Base-by-base conservation (phyloP, 1,140 invertebrate genomes). In the Cherax quadricarinatus region DNA sequence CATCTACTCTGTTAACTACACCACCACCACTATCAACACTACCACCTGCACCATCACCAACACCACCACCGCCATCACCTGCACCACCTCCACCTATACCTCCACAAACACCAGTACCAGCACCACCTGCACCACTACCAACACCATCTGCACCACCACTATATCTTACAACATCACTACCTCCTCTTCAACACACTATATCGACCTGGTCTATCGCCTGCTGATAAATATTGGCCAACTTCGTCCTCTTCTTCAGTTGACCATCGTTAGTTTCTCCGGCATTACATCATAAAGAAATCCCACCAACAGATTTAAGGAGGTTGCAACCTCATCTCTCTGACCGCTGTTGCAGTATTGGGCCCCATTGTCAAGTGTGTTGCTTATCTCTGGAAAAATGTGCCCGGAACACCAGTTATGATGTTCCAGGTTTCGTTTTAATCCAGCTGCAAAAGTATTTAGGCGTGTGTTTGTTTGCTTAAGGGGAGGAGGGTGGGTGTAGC, bases 311-410 rank as follows among this genome's bases (percentile, higher is more conserved):
- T 41, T 41, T 41, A 41, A 41, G 30, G 30, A 41, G 30, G 30
- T 41, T 41, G 30, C 30, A 41, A 41, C 30, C 30, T 41, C 30
- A 1, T 21, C 66, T 14, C 10, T n/a, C 6, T 30, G 21, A 41
- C 30, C 0, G 21, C 70, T 30, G 21, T 6, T 6, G 70, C 70
- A 30, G 30, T 10, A 66, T 30, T 30, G 70, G 70, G 30, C 2
- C n/a, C 70, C 70, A 75, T 75, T 75, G 70, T 75, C n/a, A 1
- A 66, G 24, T 75, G 70, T 75, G 70, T 75, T 75, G 70, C 24
- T 75, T 75, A 75, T 75, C 16, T 75, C n/a, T 7, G n/a, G 70
- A 7, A 21, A 75, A 24, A 75, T 75, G 30, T 1, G 7, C 53
- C 5, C 41, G 30, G 30, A 24, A 75, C n/a, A 41, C 30, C 30